phyloP scores from a whole-genome alignment of 2,113 vertebrate genomes.

The Grus americana region DNA sequence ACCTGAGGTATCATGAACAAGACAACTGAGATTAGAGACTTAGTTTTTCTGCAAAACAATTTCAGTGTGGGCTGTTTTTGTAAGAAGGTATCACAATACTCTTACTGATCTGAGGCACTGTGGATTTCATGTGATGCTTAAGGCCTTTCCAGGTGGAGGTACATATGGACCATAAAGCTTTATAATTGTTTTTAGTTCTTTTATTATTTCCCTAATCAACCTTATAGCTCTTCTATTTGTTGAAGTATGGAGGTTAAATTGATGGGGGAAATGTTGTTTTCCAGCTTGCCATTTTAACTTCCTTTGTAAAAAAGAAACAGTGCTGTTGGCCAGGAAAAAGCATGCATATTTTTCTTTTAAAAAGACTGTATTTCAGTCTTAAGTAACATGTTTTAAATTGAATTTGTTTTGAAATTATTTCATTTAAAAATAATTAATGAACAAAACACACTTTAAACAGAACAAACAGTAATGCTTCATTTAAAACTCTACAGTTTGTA shows the following conservation, averaged over 20 bases:
- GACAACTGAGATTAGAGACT: not conserved
- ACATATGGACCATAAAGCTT: not conserved
- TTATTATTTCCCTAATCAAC: not conserved
- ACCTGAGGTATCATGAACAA: not conserved
- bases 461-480: not conserved
- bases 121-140: not conserved
- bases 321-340: not conserved
- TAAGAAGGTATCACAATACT: not conserved
- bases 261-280: not conserved
- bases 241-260: not conserved
- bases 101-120: not conserved
- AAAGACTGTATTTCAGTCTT: not conserved
- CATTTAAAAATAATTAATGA: not conserved
- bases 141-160: not conserved
- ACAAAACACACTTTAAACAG: not conserved
- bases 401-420: not conserved
- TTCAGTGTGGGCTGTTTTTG: not conserved
- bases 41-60: not conserved
- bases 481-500: not conserved
- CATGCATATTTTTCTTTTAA: not conserved
- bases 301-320: not conserved
- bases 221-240: not conserved
- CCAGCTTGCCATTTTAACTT: not conserved
- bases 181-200: not conserved
- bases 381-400: not conserved